Evolutionary conservation across 2,797 vertebrate species (phyloP).

Genomic region (Melanotaenia maccullochi): DNA sequence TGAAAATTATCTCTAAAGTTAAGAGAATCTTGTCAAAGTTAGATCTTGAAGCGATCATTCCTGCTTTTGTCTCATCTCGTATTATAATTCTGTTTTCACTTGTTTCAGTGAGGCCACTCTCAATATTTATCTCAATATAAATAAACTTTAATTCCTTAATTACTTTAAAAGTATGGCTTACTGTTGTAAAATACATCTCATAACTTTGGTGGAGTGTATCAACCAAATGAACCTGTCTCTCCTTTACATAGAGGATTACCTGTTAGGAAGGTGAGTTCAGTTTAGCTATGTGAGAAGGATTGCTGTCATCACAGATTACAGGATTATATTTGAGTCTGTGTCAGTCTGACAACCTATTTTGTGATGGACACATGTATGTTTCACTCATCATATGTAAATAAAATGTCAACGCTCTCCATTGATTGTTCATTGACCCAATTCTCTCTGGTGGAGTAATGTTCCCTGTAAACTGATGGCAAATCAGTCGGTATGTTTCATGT

Average conservation of each 20-base stretch:
- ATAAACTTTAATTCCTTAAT: no score
- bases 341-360: constrained; percentile 43
- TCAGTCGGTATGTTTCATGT: neutral
- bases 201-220: constrained; percentile 15
- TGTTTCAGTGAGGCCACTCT: no score
- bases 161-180: neutral
- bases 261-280: constrained; percentile 78
- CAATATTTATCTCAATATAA: no score
- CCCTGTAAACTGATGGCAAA: neutral
- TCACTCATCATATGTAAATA: constrained; percentile 14
- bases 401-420: neutral
- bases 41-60: no score
- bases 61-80: no score
- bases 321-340: constrained; percentile 76
- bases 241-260: constrained; percentile 73
- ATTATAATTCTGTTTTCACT: no score
- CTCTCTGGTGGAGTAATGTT: neutral
- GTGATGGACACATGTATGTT: constrained; percentile 2
- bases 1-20: no score
- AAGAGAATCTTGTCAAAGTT: no score
- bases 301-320: constrained; percentile 76
- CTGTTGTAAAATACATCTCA: neutral
- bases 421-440: constrained; percentile 10
- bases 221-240: constrained; percentile 44
- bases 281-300: constrained; percentile 77